Base-by-base conservation (phyloP, 2,113 vertebrate species). In the Pangasianodon gigas region DNA sequence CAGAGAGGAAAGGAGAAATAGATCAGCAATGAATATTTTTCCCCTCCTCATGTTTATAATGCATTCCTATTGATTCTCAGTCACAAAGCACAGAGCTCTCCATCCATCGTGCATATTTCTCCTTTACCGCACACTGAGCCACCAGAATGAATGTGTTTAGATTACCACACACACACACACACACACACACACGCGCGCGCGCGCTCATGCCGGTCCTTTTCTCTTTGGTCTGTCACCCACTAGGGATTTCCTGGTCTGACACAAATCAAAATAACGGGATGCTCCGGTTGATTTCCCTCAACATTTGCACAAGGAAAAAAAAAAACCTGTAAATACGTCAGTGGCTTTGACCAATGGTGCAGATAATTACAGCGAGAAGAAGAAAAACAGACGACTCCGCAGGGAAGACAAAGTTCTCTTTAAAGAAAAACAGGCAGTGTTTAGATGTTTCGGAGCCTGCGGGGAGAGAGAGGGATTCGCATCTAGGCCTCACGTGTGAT, bases 241-340 rank as follows among this genome's bases (percentile, higher is more conserved):
- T 56, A 1, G 89, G 87, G 89, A 91, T 85, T 90, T 91, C 85
- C 88, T 26, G 37, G 26, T 92, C 87, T 92, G 90, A 87, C 91
- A 93, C 91, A 93, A 93, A 94, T 94, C 94, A 91, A 93, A 94
- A 93, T 94, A 93, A 93, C 92, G 90, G 80, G 84, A 91, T 84
- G 89, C 85, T 91, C 90, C 90, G 51, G 91, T 83, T 89, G 87
- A 88, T 89, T 87, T 87, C 65, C 46, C 80, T 94, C 87, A 93
- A 93, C 92, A 93, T 93, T 93, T 93, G 88, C 90, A 93, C 88
- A 84, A 90, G 74, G 32, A 75, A 83, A 11, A 62, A 14, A 60
- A 84, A 67, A 67, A 52, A 85, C 1, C 29, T 92, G 91, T 94
- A 93, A 94, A 94, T 90, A 92, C 92, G 89, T 92, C 92, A 90